Evolutionary conservation across 2,797 vertebrate species (phyloP), one percentile per base, ranked within the genome.

Genomic region (Enteromius thamalakanensis): DNA sequence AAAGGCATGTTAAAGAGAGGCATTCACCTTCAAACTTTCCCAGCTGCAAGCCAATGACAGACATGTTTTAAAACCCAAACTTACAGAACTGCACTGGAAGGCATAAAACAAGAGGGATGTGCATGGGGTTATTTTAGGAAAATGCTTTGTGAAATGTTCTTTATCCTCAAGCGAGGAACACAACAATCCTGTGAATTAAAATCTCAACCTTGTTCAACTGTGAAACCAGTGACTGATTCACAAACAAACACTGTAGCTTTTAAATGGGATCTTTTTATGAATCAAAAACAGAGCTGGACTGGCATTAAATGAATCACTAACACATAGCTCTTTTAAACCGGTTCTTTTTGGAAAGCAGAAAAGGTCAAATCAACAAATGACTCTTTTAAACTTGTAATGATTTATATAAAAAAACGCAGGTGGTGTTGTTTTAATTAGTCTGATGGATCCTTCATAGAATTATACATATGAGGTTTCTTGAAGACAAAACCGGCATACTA

Each of bases 1-100:
- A 49, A 77, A 76, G 84, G 76, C 75, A 62, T 42, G 51, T 82
- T 79, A 76, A 60, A 84, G 29, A 84, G 37, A 74, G 75, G 64
- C 14, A 71, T 67, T 62, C 51, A 85, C 67, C 77, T 84, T 80
- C 68, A 86, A 62, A 85, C 67, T 81, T 71, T 71, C 65, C 17
- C 51, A 76, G 70, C 82, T 72, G 65, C 60, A 80, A 86, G 75
- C 64, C 70, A 88, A 65, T 17, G 67, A 34, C 72, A 79, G 67
- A 60, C 76, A 77, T 7, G 68, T 23, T 32, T 76, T 53, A 79
- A 82, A 74, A 64, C 65, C 29, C 11, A 72, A 26, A 45, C 65
- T 40, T 19, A 74, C 37, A 84, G 34, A 69, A 42, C 29, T 45
- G 5, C 1, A 76, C 74, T 45, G 64, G 42, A 76, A 80, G 23